A percentile compares a stretch with the other conserved stretches of the same genome.
phyloP scores from a whole-genome alignment of 2,888 invertebrate species.

The Sicus ferrugineus region DNA sequence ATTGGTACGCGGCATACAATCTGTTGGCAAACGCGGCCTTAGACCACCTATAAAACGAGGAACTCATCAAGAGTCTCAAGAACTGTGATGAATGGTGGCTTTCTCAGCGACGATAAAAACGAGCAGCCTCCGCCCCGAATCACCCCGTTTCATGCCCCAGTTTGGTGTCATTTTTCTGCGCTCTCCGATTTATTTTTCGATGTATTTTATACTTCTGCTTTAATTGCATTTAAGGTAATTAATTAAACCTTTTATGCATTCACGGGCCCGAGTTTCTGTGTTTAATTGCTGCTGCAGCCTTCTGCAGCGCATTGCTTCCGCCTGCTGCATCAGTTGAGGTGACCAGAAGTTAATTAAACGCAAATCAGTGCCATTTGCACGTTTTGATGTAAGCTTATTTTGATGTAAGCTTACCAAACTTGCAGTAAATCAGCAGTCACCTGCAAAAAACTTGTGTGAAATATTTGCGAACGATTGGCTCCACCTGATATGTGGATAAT shows the following conservation, averaged over 20 bases:
- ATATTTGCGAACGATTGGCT: no score
- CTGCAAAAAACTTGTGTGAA: background rate
- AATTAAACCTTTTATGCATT: no score
- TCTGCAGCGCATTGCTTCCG: background rate
- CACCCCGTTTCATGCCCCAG: background rate
- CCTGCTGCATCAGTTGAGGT: background rate
- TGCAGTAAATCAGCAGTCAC: background rate
- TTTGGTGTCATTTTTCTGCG: background rate
- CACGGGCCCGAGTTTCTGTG: background rate
- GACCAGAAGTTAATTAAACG: background rate
- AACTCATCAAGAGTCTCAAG: no score
- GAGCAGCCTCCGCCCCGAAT: background rate
- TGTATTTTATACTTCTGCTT: background rate
- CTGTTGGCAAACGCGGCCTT: no score
- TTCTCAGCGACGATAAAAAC: no score
- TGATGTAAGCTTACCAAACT: background rate
- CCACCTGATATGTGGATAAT: no score
- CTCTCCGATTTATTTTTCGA: background rate
- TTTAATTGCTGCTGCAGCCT: conserved; percentile 35
- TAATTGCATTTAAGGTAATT: no score
- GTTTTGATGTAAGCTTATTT: background rate
- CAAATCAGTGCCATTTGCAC: background rate
- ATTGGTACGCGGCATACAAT: no score
- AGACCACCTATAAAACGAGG: no score
- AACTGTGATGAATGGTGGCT: no score